These are phyloP conservation scores for Brachynemurus nebulosus DNA, from an alignment of 2,888 invertebrate species.

Conservation along the genomic window DNA sequence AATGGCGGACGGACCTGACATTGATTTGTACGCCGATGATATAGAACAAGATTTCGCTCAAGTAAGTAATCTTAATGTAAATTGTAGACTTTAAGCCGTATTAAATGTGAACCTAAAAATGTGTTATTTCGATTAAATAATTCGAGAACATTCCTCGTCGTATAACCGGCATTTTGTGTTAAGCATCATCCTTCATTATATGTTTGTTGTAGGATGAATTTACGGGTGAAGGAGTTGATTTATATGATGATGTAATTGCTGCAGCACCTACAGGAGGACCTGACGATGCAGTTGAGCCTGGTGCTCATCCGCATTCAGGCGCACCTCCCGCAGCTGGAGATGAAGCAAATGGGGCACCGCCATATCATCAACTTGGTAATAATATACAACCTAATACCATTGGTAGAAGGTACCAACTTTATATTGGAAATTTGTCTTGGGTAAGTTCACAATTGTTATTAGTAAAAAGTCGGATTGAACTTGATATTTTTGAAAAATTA, in stretches of 20 bases:
- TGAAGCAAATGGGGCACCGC: constrained; percentile 57
- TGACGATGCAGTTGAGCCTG: constrained; percentile 42
- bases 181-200: neutral
- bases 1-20: constrained; percentile 93
- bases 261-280: constrained; percentile 50
- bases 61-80: no score
- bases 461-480: no score
- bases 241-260: constrained; percentile 91
- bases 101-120: no score
- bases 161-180: neutral
- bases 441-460: constrained; percentile 34
- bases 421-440: constrained; percentile 98
- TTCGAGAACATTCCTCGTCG: no score
- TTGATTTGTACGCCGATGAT: constrained; percentile 94
- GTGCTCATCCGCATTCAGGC: constrained; percentile 39
- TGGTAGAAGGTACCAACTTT: constrained; percentile 76
- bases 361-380: constrained; percentile 54
- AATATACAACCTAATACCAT: constrained; percentile 52
- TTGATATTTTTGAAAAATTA: no score
- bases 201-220: constrained; percentile 52
- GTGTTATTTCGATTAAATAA: no score
- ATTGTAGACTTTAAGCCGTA: no score
- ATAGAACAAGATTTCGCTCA: constrained; percentile 88
- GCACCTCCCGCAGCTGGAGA: constrained; percentile 36
- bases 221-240: constrained; percentile 76